A percentile compares a stretch with the other conserved stretches of the same genome.
These are phyloP conservation scores for Tragelaphus buxtoni DNA, from an alignment of 2,113 vertebrate genomes.

Conservation along the genomic window DNA sequence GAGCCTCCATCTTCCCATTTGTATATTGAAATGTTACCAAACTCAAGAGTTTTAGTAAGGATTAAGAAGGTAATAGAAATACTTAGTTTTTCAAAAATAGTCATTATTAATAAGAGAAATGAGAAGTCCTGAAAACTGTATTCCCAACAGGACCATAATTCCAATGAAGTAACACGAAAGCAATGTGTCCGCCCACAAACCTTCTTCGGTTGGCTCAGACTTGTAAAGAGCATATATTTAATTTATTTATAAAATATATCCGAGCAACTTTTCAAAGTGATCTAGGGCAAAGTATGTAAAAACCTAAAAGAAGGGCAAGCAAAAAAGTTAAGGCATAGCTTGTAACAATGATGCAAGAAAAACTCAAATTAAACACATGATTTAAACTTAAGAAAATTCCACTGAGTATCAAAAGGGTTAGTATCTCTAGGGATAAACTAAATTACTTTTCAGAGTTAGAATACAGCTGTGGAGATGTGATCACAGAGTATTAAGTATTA, in stretches of 20 bases:
- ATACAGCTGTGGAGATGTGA: not conserved
- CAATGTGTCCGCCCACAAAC: not conserved
- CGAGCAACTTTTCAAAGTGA: not conserved
- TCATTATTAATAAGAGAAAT: not conserved
- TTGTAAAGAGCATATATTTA: not conserved
- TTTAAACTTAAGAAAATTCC: not conserved
- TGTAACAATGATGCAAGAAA: not conserved
- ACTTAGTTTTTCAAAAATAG: not conserved
- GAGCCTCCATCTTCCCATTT: not conserved
- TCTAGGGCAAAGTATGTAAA: not conserved
- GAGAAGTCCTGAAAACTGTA: not conserved
- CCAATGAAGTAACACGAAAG: not conserved
- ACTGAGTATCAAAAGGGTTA: not conserved
- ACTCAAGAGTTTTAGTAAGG: not conserved
- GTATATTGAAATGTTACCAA: not conserved
- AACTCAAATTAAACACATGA: not conserved
- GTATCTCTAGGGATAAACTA: not conserved
- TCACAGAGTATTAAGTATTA: not conserved
- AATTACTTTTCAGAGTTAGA: not conserved
- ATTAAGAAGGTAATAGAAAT: not conserved
- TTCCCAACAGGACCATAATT: not conserved
- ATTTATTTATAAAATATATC: not conserved
- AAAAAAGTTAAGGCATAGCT: not conserved
- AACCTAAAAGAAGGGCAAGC: not conserved
- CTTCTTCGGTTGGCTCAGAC: not conserved